Evolutionary conservation across 2,888 invertebrate genomes (phyloP), one percentile per base, ranked within the genome.

Genomic region (Lasioglossum figueresi): DNA sequence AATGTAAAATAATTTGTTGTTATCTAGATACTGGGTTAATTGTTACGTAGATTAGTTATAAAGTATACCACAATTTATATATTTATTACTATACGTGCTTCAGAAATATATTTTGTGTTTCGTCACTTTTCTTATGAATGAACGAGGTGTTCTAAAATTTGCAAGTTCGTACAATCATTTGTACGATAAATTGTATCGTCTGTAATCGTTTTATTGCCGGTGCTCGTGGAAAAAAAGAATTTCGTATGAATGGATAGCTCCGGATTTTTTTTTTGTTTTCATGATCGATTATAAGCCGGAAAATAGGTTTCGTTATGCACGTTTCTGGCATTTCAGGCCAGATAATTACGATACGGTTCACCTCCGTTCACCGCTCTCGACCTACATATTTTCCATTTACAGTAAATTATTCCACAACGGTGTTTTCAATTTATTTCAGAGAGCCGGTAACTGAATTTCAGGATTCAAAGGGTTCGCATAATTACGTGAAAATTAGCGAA

Each of bases 361-460:
- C 23, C 68, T 4, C 16, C 40, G 23, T 31, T 56, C 48, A 16
- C 12, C 45, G 27, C 12, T 16, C 37, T 43, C 31, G 52, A 56
- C 45, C 4, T 45, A 14, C 52, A 37, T 45, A n/a, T 74, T 48
- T 70, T 71, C 66, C n/a, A 40, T 74, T 48, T 31, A 59, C 70
- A 27, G 27, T 68, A 68, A 80, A 75, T 80, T 80, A 80, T 75
- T 75, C 52, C 52, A n/a, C 34, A 34, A 43, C 40, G 34, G 37
- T 8, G 70, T 75, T 45, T 31, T 34, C 56, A 27, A 66, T 76
- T 76, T 76, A 45, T 76, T 80, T 52, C 45, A 14, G 4, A 37
- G 37, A 37, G 14, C 19, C 23, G 71, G 63, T 66, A 82, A 82
- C 78, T 78, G 70, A 75, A 59, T 75, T 75, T 45, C 71, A 52